Evolutionary conservation across 1,140 invertebrate species (phyloP).

Genomic region (Chlorops oryzae): DNA sequence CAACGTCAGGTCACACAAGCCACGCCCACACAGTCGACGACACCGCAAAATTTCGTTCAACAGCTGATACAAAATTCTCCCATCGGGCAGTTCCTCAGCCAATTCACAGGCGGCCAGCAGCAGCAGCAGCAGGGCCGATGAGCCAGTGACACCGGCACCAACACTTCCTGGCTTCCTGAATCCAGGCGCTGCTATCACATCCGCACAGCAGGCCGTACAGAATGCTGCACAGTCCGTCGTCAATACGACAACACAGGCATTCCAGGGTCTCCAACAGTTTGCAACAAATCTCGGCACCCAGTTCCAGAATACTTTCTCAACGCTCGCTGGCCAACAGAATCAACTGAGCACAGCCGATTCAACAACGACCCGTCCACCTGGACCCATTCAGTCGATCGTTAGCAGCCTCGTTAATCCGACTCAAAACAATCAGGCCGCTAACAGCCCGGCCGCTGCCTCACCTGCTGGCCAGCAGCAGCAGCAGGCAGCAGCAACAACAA

Average conservation of each 20-base stretch:
- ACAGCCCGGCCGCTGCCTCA: conserved; percentile 12
- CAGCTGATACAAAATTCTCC: conserved; percentile 42
- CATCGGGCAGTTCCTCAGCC: conserved; percentile 38
- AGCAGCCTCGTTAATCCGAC: conserved; percentile 36
- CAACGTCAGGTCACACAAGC: conserved; percentile 39
- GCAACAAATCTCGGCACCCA: conserved; percentile 38
- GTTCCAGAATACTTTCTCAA: conserved; percentile 39
- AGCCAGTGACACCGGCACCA: conserved; percentile 26
- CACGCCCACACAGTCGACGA: conserved; percentile 33
- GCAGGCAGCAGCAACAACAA: no score
- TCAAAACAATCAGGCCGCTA: conserved; percentile 24
- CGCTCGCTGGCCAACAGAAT: conserved; percentile 22
- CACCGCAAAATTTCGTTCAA: conserved; percentile 41
- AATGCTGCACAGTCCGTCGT: conserved; percentile 37
- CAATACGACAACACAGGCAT: conserved; percentile 36
- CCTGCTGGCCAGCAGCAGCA: conserved; percentile 2
- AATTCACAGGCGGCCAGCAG: conserved; percentile 28
- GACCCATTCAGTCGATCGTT: conserved; percentile 39
- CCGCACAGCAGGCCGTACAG: conserved; percentile 31
- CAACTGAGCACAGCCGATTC: conserved; percentile 21
- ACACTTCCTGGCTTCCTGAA: conserved; percentile 36
- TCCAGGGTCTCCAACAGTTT: conserved; percentile 42
- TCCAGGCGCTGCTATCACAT: conserved; percentile 32
- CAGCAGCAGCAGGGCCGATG: conserved; percentile 19
- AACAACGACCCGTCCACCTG: conserved; percentile 35